Evolutionary conservation across 2,113 vertebrate species (phyloP).

Genomic region (Pollachius pollachius): DNA sequence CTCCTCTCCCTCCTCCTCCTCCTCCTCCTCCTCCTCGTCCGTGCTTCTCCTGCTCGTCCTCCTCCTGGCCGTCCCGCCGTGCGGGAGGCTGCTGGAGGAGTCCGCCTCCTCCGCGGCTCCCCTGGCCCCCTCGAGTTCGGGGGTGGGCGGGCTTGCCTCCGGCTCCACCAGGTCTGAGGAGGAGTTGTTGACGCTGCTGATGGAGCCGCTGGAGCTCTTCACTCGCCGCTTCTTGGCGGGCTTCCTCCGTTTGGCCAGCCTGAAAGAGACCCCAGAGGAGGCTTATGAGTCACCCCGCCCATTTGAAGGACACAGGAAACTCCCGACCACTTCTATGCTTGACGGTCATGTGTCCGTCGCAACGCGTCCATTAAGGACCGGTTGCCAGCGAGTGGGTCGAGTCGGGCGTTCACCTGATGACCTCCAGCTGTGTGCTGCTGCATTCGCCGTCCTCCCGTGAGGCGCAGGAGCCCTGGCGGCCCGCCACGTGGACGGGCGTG

Average conservation of each 20-base stretch:
- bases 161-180: conserved; percentile 55
- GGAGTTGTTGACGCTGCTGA: conserved; percentile 68
- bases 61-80: conserved; percentile 37
- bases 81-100: conserved; percentile 25
- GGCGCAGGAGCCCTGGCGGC: conserved; percentile 49
- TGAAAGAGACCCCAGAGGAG: conserved; percentile 41
- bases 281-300: background rate
- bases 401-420: conserved; percentile 82
- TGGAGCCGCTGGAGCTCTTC: conserved; percentile 65
- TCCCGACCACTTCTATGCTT: background rate
- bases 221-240: conserved; percentile 77
- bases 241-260: conserved; percentile 88
- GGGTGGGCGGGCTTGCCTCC: conserved; percentile 26
- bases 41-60: conserved; percentile 43
- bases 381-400: background rate
- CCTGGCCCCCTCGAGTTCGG: conserved; percentile 10
- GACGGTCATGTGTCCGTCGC: background rate
- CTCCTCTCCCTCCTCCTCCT: conserved; percentile 35
- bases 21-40: conserved; percentile 2
- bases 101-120: conserved; percentile 27
- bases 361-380: background rate
- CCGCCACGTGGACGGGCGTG: conserved; percentile 80
- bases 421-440: conserved; percentile 81
- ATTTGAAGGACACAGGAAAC: background rate
- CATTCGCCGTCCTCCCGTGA: conserved; percentile 65